phyloP scores from a whole-genome alignment of 2,888 invertebrate genomes.

The Cryptosula pallasiana region DNA sequence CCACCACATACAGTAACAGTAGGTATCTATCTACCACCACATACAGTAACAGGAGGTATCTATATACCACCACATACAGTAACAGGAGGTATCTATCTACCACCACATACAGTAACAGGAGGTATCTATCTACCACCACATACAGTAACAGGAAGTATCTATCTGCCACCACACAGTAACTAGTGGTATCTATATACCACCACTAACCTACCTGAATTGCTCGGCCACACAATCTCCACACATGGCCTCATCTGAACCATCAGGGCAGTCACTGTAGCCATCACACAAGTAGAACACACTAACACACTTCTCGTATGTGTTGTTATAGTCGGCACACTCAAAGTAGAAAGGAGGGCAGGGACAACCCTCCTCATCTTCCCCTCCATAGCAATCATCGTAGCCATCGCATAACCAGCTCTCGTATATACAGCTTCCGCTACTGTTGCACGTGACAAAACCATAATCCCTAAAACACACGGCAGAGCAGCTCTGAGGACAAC shows the following conservation, averaged over 20 bases:
- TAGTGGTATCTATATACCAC: no score
- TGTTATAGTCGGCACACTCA: background rate
- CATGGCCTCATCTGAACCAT: background rate
- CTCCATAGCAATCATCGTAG: constrained; percentile 71
- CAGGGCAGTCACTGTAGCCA: background rate
- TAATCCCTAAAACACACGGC: background rate
- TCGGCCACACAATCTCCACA: background rate
- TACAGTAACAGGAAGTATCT: no score
- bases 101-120: no score
- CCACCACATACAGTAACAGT: no score
- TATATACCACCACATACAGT: no score
- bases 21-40: no score
- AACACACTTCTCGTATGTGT: background rate
- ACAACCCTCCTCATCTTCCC: constrained; percentile 57
- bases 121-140: no score
- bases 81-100: no score
- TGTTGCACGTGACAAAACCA: background rate
- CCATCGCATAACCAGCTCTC: constrained; percentile 68
- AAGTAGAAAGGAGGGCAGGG: background rate
- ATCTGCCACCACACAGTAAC: no score
- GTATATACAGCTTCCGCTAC: constrained; percentile 60
- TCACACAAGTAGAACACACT: background rate
- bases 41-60: no score
- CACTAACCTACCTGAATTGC: background rate
- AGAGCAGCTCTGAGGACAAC: no score